Evolutionary conservation across 2,113 vertebrate species (phyloP).

Genomic region (Dicaeum eximium): DNA sequence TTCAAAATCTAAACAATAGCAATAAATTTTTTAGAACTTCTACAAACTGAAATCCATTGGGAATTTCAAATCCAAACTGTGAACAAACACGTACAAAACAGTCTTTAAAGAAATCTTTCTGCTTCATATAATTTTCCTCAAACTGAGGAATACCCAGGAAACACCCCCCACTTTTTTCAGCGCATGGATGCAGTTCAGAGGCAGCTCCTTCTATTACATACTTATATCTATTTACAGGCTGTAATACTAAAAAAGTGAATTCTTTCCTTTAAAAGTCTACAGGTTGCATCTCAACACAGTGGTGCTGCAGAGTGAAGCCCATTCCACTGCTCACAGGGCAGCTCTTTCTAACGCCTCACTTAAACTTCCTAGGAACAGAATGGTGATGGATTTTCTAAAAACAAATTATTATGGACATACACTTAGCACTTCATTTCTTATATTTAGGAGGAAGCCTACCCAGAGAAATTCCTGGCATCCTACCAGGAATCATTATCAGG

Average conservation of each 20-base stretch:
- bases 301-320: background rate
- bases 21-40: background rate
- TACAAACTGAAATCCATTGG: background rate
- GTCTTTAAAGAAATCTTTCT: background rate
- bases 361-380: background rate
- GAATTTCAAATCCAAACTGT: background rate
- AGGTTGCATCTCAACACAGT: background rate
- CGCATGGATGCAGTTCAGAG: background rate
- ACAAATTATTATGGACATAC: background rate
- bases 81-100: background rate
- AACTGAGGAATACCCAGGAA: background rate
- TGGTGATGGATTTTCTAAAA: background rate
- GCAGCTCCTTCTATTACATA: background rate
- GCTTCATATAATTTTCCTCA: background rate
- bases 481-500: background rate
- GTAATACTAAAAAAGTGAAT: background rate
- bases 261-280: background rate
- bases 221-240: background rate
- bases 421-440: background rate
- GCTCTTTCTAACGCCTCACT: background rate
- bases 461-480: background rate
- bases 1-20: background rate
- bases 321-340: background rate
- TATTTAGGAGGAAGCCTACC: background rate
- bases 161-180: background rate